phyloP scores from a whole-genome alignment of 2,113 vertebrate genomes.

The Cephalopterus ornatus region DNA sequence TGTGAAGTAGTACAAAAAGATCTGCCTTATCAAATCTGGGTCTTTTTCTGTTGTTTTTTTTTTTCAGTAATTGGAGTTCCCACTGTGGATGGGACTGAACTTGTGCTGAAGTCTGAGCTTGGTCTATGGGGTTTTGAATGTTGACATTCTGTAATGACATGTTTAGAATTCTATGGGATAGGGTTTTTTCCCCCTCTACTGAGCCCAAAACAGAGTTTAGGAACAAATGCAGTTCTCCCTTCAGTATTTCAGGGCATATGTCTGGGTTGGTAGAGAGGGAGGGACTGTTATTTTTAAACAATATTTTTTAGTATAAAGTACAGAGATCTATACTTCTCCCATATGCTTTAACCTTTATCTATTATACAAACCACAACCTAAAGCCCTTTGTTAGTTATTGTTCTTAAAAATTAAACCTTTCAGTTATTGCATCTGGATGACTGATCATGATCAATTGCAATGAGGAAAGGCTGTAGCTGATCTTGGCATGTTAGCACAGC shows the following conservation, averaged over 20 bases:
- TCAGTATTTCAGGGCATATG: neutral
- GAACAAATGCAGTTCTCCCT: neutral
- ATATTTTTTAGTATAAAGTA: neutral
- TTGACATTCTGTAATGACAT: neutral
- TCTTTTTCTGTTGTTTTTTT: neutral
- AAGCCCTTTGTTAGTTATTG: neutral
- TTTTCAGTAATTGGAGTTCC: neutral
- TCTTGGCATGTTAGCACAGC: neutral
- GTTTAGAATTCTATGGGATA: neutral
- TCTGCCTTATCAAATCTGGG: neutral
- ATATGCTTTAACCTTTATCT: neutral
- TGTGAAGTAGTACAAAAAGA: neutral
- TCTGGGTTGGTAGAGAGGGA: neutral
- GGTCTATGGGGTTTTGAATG: neutral
- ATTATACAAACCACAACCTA: neutral
- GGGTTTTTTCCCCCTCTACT: rapidly evolving
- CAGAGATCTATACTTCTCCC: neutral
- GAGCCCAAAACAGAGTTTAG: neutral
- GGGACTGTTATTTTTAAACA: neutral
- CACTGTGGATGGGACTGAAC: neutral
- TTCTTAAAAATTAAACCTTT: neutral
- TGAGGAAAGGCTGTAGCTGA: neutral
- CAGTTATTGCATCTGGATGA: neutral
- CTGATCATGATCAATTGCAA: neutral
- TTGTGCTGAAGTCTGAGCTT: neutral